Percentiles rank a stretch among this genome's conserved stretches.
Conservation (phyloP, 2,888 invertebrate genomes). For the Tipula lateralis region DNA sequence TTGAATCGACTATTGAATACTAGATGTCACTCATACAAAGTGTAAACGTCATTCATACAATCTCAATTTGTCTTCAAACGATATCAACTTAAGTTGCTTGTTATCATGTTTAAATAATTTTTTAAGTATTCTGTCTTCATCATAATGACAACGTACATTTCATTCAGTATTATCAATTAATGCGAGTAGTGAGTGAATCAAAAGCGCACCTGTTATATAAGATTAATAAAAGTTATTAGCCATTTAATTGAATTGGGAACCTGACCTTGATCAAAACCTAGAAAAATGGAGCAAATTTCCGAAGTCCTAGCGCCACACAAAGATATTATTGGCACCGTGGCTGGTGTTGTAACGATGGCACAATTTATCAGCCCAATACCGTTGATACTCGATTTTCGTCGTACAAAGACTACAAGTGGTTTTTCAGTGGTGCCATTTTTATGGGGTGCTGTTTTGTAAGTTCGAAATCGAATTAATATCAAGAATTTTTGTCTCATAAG, state of each 20-base stretch:
- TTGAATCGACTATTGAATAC: background rate
- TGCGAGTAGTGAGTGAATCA: background rate
- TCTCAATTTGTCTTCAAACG: background rate
- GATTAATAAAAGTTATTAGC: too few species aligned
- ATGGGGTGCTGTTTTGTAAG: slow-evolving; percentile 74
- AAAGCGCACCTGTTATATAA: background rate
- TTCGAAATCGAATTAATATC: slow-evolving; percentile 41
- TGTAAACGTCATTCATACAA: background rate
- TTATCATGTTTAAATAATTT: background rate
- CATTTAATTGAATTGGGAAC: too few species aligned
- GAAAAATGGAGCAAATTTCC: slow-evolving; percentile 52
- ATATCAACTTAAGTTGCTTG: background rate
- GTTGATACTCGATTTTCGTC: slow-evolving; percentile 68
- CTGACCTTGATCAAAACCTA: background rate
- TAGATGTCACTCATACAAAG: background rate
- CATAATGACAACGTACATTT: background rate
- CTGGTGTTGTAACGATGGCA: slow-evolving; percentile 69
- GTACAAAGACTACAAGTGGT: slow-evolving; percentile 60
- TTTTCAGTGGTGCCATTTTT: slow-evolving; percentile 66
- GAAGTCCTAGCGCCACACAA: slow-evolving; percentile 60
- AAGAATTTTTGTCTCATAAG: slow-evolving; percentile 32
- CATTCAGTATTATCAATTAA: background rate
- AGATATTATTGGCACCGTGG: slow-evolving; percentile 60
- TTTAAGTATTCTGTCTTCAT: background rate
- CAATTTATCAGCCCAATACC: slow-evolving; percentile 79